A percentile compares a stretch with the other conserved stretches of the same genome.
phyloP scores from a whole-genome alignment of 2,888 invertebrate species.

The Tuta absoluta region DNA sequence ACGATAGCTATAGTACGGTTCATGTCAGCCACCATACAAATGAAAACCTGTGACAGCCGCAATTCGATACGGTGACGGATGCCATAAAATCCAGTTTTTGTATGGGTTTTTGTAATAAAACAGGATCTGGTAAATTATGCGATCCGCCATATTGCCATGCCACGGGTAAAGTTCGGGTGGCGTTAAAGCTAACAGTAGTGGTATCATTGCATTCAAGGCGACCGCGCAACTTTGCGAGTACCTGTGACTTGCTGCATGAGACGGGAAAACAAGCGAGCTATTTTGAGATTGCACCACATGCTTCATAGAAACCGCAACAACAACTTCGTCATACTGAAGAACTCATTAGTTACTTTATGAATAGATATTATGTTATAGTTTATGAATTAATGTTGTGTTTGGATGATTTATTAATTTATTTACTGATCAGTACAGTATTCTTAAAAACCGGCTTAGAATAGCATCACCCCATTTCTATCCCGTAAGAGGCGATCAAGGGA shows the following conservation, averaged over 20 bases:
- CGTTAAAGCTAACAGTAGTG: not conserved
- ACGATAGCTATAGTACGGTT: too few species aligned
- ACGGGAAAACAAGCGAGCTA: not conserved
- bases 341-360: not conserved
- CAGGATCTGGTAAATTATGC: too few species aligned
- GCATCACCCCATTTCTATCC: too few species aligned
- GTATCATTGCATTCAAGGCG: conserved; percentile 7
- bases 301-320: not conserved
- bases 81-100: too few species aligned
- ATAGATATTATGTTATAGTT: not conserved
- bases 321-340: not conserved
- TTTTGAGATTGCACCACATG: not conserved
- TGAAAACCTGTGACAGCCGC: too few species aligned
- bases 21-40: too few species aligned
- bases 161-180: not conserved
- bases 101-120: too few species aligned
- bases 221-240: not conserved
- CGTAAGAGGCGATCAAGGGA: too few species aligned
- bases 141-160: not conserved
- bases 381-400: not conserved
- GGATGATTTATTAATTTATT: too few species aligned
- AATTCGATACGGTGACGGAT: too few species aligned
- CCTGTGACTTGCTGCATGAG: conserved; percentile 4
- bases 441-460: too few species aligned
- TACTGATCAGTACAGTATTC: too few species aligned